Evolutionary conservation across 1,140 invertebrate species (phyloP), one percentile per base, ranked within the genome.

Genomic region (Nephila pilipes): DNA sequence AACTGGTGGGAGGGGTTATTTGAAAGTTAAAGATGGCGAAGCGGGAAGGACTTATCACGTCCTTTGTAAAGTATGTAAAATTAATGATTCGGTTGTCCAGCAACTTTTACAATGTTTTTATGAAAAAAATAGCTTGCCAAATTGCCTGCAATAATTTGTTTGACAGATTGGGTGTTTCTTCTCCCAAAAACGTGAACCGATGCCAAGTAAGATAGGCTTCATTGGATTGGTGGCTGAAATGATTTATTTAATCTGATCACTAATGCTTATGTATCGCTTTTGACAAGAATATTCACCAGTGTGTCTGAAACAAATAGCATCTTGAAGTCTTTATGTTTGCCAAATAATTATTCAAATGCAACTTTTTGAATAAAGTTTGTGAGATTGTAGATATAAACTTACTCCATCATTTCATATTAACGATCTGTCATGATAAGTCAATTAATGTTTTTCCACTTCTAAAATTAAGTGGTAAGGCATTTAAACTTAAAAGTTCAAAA

Each of bases 31-130:
- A 65, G 85, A 87, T 87, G 60, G 36, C 38, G 60, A 20, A 65
- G 85, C 85, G 85, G 85, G 85, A 87, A 87, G 85, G 85, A 65
- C 85, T 87, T 65, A 87, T 87, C 85, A 87, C 85, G 85, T 87
- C 60, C 60, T 69, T 87, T 87, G 32, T 36, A 58, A 85, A 85
- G 46, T 85, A 38, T 54, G 32, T 38, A 87, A 69, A 87, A 87
- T 87, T 87, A 87, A 87, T 87, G 85, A 87, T 57, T 65, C 38
- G 69, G 29, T 65, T 87, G 60, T 87, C 20, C 85, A 60, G 25
- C 60, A 20, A 60, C 25, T 85, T 85, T 60, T 85, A 85, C 83
- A 85, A 65, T 87, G 85, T 87, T 87, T 65, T 87, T 87, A 69
- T 87, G 10, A 65, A 87, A 46, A 87, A 65, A 60, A 38, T 65